Evolutionary conservation across 2,113 vertebrate species (phyloP).

Genomic region (Budorcas taxicolor): DNA sequence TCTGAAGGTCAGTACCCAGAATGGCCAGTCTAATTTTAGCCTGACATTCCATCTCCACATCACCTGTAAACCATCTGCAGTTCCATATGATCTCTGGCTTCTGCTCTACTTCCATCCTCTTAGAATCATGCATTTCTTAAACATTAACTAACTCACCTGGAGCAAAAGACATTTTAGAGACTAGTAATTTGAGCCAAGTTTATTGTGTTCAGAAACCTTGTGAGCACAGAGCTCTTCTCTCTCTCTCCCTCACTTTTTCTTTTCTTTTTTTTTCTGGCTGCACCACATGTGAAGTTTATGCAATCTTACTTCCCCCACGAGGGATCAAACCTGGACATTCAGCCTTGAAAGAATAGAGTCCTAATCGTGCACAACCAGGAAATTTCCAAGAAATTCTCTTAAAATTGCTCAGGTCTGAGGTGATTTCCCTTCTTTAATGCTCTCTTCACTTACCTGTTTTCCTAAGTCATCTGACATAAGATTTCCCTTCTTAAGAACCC

Average conservation of each 20-base stretch:
- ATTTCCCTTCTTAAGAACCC: not conserved
- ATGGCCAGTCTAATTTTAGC: not conserved
- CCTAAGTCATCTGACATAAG: not conserved
- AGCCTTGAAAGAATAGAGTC: not conserved
- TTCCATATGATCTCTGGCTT: too few relatives aligned
- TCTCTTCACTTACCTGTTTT: not conserved
- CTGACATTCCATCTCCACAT: rapidly evolving
- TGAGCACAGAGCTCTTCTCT: not conserved
- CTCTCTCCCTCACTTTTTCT: not conserved
- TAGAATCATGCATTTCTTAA: not conserved
- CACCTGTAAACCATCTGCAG: not conserved
- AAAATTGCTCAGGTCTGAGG: rapidly evolving
- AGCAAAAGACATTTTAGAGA: not conserved
- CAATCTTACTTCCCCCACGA: not conserved
- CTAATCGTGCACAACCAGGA: rapidly evolving
- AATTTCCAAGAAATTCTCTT: not conserved
- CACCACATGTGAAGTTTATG: not conserved
- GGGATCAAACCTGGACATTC: not conserved
- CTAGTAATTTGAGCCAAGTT: too few relatives aligned
- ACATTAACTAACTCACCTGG: too few relatives aligned
- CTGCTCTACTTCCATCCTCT: not conserved
- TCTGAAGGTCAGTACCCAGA: not conserved
- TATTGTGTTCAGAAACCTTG: not conserved
- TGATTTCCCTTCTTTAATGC: not conserved
- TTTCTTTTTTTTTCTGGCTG: not conserved